Conservation (phyloP, 2,797 vertebrate species). For the Manis pentadactyla region DNA sequence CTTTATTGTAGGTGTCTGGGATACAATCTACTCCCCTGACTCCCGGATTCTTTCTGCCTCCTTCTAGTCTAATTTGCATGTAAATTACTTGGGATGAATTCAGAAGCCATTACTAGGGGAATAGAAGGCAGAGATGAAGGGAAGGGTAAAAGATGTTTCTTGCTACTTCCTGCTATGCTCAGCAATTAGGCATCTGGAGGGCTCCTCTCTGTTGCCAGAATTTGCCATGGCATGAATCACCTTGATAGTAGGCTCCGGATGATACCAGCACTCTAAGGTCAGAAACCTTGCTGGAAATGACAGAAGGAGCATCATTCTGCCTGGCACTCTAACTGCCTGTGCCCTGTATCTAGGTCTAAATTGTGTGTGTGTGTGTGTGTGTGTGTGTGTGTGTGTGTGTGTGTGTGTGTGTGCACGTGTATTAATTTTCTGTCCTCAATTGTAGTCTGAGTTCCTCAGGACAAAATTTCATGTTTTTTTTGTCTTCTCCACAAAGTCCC, state of each 20-base stretch:
- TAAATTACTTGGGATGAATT: conserved; percentile 55
- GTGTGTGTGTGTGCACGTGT: neutral
- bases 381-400: neutral
- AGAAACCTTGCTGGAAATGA: neutral
- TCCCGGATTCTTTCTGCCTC: neutral
- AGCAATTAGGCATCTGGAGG: conserved; percentile 35
- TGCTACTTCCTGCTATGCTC: neutral
- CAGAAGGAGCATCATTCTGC: neutral
- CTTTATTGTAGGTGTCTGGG: neutral
- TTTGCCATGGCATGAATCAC: neutral
- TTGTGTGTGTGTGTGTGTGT: neutral
- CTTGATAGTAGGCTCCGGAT: neutral
- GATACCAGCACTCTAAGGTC: neutral
- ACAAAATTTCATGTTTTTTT: neutral
- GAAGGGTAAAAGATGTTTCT: conserved; percentile 11
- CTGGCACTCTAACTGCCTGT: neutral
- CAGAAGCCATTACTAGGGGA: conserved; percentile 27
- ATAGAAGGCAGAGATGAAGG: neutral
- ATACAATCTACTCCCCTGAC: neutral
- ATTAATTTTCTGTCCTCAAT: neutral
- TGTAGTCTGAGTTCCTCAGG: neutral
- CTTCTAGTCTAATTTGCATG: conserved; percentile 54
- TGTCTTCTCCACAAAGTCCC: neutral
- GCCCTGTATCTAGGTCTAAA: conserved; percentile 3
- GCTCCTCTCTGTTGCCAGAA: neutral